phyloP scores from a whole-genome alignment of 2,888 invertebrate species.

The Hypomecis atomaria region DNA sequence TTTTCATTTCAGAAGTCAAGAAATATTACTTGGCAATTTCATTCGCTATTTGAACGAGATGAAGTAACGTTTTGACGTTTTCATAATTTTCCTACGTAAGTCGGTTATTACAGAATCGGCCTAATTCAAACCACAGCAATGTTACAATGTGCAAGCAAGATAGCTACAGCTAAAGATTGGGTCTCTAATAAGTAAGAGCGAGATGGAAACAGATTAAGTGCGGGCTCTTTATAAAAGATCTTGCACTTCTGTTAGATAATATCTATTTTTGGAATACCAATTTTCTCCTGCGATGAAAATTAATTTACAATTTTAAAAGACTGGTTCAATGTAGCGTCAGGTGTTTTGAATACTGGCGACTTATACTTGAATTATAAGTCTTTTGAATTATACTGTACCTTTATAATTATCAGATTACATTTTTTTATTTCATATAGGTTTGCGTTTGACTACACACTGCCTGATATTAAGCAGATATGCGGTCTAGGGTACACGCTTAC shows the following conservation, averaged over 20 bases:
- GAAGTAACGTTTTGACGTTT: too few species aligned
- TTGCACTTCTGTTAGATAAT: slow-evolving; percentile 21
- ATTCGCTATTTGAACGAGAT: too few species aligned
- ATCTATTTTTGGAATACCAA: slow-evolving; percentile 26
- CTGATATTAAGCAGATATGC: too few species aligned
- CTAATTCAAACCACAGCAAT: too few species aligned
- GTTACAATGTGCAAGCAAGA: background rate
- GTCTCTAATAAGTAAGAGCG: background rate
- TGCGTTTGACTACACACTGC: too few species aligned
- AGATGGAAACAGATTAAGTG: background rate
- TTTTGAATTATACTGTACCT: too few species aligned
- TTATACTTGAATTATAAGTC: background rate
- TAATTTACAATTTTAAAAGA: slow-evolving; percentile 16
- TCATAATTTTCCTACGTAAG: too few species aligned
- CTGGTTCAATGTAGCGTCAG: background rate
- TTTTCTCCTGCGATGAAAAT: slow-evolving; percentile 18
- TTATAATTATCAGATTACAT: too few species aligned
- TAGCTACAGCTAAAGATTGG: background rate
- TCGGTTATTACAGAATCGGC: too few species aligned
- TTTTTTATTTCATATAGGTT: too few species aligned
- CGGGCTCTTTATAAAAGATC: slow-evolving; percentile 11
- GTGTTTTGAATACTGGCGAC: background rate
- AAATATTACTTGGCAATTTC: background rate
- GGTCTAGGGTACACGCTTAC: too few species aligned
- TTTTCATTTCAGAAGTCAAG: too few species aligned